Base-by-base conservation (phyloP, 1,140 invertebrate species). In the Drosophila sp. region DNA sequence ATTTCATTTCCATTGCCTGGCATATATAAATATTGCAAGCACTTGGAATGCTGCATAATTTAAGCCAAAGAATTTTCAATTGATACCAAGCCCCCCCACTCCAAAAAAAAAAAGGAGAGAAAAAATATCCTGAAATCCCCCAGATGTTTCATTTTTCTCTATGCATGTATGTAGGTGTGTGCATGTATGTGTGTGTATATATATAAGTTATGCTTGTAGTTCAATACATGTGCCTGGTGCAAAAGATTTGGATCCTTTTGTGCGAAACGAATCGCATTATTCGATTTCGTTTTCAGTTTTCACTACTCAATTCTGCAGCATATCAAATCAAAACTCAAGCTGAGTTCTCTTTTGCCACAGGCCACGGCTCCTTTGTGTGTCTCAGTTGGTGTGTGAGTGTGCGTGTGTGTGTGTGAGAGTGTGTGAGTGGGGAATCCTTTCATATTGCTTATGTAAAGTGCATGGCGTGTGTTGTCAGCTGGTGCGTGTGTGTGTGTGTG, bases 311-410 rank as follows among this genome's bases (percentile, higher is more conserved):
- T 60, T 70, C 67, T 66, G 79, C 32, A 75, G 44, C 66, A 80
- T 72, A 75, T 72, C 69, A 67, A 79, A 87, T 86, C 76, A 80
- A 78, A 79, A 70, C 66, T 85, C 68, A 56, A 79, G 68, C 66
- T 78, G 67, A 56, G 58, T 41, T 61, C 23, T n/a, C 68, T 71
- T 64, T 60, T 64, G 63, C 67, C 60, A 64, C 64, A 55, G 40
- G 27, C 62, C 44, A 62, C 74, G 63, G 63, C 56, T 56, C 50
- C 50, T 58, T 38, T 58, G 27, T 70, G 67, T 60, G 17, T 4
- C 29, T 40, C 25, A 38, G 58, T 41, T 17, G 33, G 38, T 41
- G 58, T 41, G 1, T 23, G n/a, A 17, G 7, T 23, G 11, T 38
- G 5, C 7, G 3, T 35, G 4, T 60, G 30, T 27, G 23, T 41